These are phyloP conservation scores for Scolopax rusticola DNA, from an alignment of 2,797 vertebrate species.

Conservation along the genomic window DNA sequence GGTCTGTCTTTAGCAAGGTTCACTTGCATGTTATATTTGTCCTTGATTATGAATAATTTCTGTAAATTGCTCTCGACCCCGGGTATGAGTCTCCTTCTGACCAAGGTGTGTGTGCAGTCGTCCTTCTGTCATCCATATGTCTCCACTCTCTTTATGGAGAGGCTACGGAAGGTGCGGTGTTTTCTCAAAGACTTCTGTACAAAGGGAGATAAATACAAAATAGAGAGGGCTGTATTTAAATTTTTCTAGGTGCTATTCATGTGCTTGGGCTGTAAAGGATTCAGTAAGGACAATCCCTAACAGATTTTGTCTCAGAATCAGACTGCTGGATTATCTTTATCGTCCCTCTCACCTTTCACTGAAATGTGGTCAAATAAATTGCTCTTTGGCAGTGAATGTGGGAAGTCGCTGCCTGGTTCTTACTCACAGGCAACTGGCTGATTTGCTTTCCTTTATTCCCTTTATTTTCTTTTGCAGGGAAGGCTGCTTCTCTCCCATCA, in stretches of 20 bases:
- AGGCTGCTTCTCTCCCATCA: conserved; percentile 85
- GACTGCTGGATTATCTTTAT: background rate
- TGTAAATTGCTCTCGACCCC: background rate
- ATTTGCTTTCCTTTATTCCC: background rate
- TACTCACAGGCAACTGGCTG: background rate
- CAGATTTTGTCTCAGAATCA: background rate
- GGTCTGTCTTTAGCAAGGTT: background rate
- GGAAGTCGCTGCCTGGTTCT: background rate
- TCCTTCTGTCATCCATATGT: background rate
- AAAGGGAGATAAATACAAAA: background rate
- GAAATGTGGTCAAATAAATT: background rate
- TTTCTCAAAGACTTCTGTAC: background rate
- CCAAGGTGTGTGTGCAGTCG: background rate
- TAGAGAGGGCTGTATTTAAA: background rate
- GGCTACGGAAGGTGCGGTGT: background rate
- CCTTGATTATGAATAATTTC: background rate
- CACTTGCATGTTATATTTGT: background rate
- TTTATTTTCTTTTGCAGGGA: conserved; percentile 81
- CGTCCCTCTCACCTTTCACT: background rate
- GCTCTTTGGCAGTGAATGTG: background rate
- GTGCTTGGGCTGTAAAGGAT: background rate
- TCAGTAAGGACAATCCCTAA: background rate
- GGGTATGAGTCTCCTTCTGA: background rate
- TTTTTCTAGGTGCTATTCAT: background rate
- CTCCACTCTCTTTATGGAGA: background rate